Evolutionary conservation across 1,140 invertebrate species (phyloP), one percentile per base, ranked within the genome.

Genomic region (Tetramorium parvispinum): DNA sequence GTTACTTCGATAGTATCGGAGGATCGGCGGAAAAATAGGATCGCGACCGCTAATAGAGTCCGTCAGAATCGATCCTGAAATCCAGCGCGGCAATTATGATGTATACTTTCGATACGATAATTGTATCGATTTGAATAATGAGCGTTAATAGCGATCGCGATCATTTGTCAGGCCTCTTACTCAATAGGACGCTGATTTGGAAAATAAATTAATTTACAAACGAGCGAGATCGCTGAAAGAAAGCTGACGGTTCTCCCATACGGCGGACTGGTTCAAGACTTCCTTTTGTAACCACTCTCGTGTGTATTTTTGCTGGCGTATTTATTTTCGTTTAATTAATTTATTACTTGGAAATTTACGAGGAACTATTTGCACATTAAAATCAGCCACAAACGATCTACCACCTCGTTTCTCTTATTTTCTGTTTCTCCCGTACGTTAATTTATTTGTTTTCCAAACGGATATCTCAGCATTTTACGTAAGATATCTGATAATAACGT

Each of bases 401-500:
- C 32, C 32, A 4, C 16, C 40, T 43, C 40, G 40, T 10, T 43
- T 43, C 40, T 43, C 40, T 1, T 40, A 40, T 13, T 21, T 37
- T n/a, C n/a, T 21, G 13, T 13, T 8, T 68, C 40, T 24, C 0
- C 3, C 13, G 40, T 3, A 32, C 8, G 10, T 55, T 55, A 21
- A 8, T 57, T 37, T n/a, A 32, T n/a, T 57, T 40, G 6, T 55
- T 51, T 70, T 73, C 27, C 51, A n/a, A 13, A 73, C 51, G 16
- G 51, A 55, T 37, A 40, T 2, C 18, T n/a, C 27, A 16, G 2
- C 16, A 55, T 55, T 75, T 75, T 40, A 59, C n/a, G 40, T 68
- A 16, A 68, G 40, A 57, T 59, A 59, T 59, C 71, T 11, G 71
- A 40, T 40, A 40, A 75, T 57, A 75, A 53, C 27, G n/a, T 43